Evolutionary conservation across 37 sponge, comb jelly and placozoan genomes (phyloP), one percentile per base, ranked within the genome.

Genomic region (Spongilla lacustris): DNA sequence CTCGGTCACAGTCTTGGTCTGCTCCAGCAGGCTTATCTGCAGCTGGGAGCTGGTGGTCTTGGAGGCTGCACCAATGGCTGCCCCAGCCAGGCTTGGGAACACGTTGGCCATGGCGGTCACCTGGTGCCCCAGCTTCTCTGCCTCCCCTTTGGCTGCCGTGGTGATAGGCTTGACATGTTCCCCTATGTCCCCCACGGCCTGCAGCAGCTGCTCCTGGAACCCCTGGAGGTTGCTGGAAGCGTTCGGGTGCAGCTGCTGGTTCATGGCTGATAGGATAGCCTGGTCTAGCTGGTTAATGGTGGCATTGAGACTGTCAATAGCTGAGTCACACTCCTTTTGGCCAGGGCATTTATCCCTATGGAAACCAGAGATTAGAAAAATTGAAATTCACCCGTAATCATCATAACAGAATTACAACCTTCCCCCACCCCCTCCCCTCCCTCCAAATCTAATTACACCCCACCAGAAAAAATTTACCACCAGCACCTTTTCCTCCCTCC

Each of bases 51-150:
- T 81, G 30, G 76, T 76, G 21, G 94, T 94, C 82, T 87, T 89
- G 2, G 95, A 94, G 46, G 96, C 96, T 14, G 93, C 90, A 0
- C 99, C 99, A 78, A 98, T 91, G 71, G 97, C 95, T 14, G 95
- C 92, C 24, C 82, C 85, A 2, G 95, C 86, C 22, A 98, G 79
- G 1, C 81, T 75, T 5, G 92, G 91, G 84, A 98, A 93, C 73
- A 88, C 80, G 76, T 92, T 94, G 27, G 90, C 81, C 76, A 97
- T 81, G 36, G 93, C 86, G 11, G 87, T 86, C 36, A 97, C 97
- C 30, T 86, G 80, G 88, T 98, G 99, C 27, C 97, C 99, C 2
- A 98, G 94, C 67, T 94, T 98, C 91, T 98, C 99, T 1, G 99
- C 93, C 70, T 98, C 97, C 17, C 93, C 89, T 81, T 96, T 94